Percentiles rank a stretch among this genome's conserved stretches.
These are phyloP conservation scores for Pristiophorus japonicus DNA, from an alignment of 2,113 vertebrate species.

Conservation along the genomic window DNA sequence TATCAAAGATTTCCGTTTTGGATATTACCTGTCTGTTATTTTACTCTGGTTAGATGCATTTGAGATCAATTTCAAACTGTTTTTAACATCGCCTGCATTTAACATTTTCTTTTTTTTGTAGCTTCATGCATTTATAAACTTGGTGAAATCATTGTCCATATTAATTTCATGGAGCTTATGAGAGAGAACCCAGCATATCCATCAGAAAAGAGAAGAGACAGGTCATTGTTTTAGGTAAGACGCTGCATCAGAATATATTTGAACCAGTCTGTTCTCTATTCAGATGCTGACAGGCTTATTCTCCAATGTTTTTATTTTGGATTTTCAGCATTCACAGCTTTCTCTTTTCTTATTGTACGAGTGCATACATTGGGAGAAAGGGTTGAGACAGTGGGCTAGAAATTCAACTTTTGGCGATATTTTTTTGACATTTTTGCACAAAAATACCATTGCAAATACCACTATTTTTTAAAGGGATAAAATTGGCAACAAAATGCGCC, in stretches of 20 bases:
- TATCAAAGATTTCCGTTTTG: neutral
- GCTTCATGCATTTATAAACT: neutral
- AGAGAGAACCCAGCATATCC: neutral
- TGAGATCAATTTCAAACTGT: neutral
- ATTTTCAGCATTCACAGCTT: neutral
- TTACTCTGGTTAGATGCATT: neutral
- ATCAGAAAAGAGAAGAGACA: neutral
- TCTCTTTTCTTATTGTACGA: too few species aligned
- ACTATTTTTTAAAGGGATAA: too few species aligned
- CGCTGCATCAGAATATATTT: neutral
- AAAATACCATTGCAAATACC: too few species aligned
- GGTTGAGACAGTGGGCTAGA: too few species aligned
- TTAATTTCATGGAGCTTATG: neutral
- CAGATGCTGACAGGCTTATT: neutral
- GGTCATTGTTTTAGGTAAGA: neutral
- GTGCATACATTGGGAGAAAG: too few species aligned
- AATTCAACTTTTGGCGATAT: too few species aligned
- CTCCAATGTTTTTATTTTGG: neutral
- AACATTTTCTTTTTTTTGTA: neutral
- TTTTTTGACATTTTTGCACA: too few species aligned
- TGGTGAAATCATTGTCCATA: neutral
- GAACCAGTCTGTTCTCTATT: neutral
- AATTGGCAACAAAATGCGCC: too few species aligned
- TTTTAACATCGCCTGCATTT: neutral
- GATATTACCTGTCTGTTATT: neutral